Conservation (phyloP, 2,888 invertebrate species). For the Leptinotarsa peninsularis region DNA sequence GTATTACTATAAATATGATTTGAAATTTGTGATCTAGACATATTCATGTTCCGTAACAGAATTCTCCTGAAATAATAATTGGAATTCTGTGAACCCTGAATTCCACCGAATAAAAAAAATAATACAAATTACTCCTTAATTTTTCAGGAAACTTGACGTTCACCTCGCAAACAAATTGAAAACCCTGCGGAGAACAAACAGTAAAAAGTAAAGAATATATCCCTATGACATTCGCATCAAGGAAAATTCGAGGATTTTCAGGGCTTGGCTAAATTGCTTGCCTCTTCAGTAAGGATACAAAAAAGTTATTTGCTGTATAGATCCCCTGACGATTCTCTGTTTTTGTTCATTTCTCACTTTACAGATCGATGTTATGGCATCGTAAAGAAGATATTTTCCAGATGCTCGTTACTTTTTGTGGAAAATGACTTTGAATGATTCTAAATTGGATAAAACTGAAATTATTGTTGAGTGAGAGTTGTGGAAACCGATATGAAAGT, state of each 20-base stretch:
- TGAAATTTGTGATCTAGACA: too few relatives aligned
- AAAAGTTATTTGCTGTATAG: constrained; percentile 12
- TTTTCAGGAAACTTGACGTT: background rate
- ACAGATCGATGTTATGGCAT: background rate
- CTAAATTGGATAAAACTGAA: background rate
- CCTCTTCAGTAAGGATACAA: constrained; percentile 7
- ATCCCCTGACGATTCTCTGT: constrained; percentile 12
- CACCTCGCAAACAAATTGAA: background rate
- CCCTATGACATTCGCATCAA: constrained; percentile 18
- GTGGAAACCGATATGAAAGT: background rate
- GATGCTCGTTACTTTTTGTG: background rate
- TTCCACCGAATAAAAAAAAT: too few relatives aligned
- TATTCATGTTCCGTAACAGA: too few relatives aligned
- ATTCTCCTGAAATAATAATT: too few relatives aligned
- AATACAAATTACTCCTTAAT: background rate
- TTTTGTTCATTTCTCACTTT: constrained; percentile 15
- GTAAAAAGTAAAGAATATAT: background rate
- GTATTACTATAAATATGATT: too few relatives aligned
- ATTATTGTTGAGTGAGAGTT: background rate
- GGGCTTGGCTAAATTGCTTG: constrained; percentile 22
- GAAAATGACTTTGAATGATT: background rate
- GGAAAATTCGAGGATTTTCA: constrained; percentile 14
- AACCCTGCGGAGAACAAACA: background rate
- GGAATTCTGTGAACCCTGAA: too few relatives aligned
- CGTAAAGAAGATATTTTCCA: background rate